Conservation (phyloP, 1,140 invertebrate genomes). For the Drosophila setifemur region DNA sequence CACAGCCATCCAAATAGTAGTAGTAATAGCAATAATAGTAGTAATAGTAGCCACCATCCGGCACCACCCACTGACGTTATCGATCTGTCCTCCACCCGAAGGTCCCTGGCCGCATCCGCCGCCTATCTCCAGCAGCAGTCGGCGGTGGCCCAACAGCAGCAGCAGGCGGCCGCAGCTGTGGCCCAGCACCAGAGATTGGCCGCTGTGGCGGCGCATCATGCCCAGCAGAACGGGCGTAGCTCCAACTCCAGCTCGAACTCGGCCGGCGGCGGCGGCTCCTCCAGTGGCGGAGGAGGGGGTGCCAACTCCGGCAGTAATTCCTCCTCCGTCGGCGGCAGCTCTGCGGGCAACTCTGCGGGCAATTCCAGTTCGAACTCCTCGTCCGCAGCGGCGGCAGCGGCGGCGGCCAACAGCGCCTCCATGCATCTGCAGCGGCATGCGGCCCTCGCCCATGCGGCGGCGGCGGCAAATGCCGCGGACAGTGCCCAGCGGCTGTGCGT, state of each 20-base stretch:
- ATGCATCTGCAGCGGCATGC: conserved; percentile 82
- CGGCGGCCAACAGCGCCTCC: conserved; percentile 54
- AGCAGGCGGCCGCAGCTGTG: conserved; percentile 43
- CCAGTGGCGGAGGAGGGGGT: too few relatives aligned
- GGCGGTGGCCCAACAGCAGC: conserved; percentile 52
- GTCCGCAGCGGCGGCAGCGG: conserved; percentile 36
- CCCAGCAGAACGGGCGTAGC: conserved; percentile 60
- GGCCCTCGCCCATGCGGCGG: conserved; percentile 67
- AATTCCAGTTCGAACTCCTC: not conserved
- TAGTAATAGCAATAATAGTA: conserved; percentile 25
- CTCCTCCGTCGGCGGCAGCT: conserved; percentile 1
- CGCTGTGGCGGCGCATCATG: conserved; percentile 52
- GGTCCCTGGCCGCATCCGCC: conserved; percentile 76
- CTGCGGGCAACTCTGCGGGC: not conserved
- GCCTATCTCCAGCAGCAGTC: conserved; percentile 70
- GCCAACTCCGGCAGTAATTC: conserved; percentile 54
- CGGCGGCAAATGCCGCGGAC: conserved; percentile 50
- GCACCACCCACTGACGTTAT: conserved; percentile 80
- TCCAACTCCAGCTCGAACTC: conserved; percentile 23
- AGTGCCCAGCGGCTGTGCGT: conserved; percentile 65
- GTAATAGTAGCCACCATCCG: conserved; percentile 39
- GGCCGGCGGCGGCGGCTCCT: not conserved
- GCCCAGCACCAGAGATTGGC: conserved; percentile 60
- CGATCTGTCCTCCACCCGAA: conserved; percentile 82
- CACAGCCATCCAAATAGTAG: conserved; percentile 46